Conservation (phyloP, 2,888 invertebrate genomes). For the Eupithecia insigniata region DNA sequence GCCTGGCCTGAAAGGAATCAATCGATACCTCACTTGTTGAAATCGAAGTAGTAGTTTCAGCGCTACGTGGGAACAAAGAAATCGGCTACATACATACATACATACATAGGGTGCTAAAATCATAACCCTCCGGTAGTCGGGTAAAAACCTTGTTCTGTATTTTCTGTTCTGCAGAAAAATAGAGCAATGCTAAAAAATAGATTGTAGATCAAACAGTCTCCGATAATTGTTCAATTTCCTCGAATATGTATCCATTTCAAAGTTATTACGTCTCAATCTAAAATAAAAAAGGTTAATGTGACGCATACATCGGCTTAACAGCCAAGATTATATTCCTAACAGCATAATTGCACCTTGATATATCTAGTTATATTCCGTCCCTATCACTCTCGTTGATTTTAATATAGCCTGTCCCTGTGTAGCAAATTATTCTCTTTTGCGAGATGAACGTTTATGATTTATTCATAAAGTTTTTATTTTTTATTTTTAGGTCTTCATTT, state of each 20-base stretch:
- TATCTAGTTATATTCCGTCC: slow-evolving; percentile 56
- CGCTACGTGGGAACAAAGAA: no score
- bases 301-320: slow-evolving; percentile 65
- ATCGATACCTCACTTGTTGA: no score
- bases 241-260: slow-evolving; percentile 15
- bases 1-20: no score
- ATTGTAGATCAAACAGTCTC: slow-evolving; percentile 2
- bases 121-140: no score
- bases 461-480: slow-evolving; percentile 53
- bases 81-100: no score
- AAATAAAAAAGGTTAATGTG: slow-evolving; percentile 60
- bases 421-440: slow-evolving; percentile 54
- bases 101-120: no score
- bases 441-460: slow-evolving; percentile 59
- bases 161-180: background rate
- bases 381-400: slow-evolving; percentile 45
- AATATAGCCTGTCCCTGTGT: slow-evolving; percentile 50
- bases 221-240: slow-evolving; percentile 25
- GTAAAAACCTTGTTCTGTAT: no score
- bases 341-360: slow-evolving; percentile 71
- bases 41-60: no score
- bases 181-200: background rate
- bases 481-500: slow-evolving; percentile 51
- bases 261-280: slow-evolving; percentile 55
- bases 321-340: slow-evolving; percentile 74